phyloP scores from a whole-genome alignment of 2,113 vertebrate species.

The Uropsilus gracilis region DNA sequence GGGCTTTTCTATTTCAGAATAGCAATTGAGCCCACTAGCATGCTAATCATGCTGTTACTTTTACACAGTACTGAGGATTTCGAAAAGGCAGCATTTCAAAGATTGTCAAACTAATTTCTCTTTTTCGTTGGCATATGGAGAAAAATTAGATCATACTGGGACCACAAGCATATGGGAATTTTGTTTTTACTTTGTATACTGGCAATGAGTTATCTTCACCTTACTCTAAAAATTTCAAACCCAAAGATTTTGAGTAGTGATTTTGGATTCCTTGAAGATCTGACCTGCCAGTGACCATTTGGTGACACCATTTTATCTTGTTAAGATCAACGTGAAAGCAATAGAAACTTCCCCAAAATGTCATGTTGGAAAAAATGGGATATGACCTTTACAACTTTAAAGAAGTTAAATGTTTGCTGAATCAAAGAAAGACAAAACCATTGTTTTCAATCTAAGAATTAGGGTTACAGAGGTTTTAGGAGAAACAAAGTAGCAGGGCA shows the following conservation, averaged over 20 bases:
- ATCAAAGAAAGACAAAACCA: neutral
- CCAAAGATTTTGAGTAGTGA: neutral
- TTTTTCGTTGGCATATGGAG: constrained; percentile 30
- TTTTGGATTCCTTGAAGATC: constrained; percentile 5
- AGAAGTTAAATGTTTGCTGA: neutral
- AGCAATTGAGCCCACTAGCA: neutral
- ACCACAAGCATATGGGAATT: constrained; percentile 20
- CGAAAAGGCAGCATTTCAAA: constrained; percentile 50
- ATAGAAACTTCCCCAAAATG: neutral
- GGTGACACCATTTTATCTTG: neutral
- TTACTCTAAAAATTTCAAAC: constrained; percentile 37
- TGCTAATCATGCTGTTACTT: constrained; percentile 58
- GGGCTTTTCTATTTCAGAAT: constrained; percentile 44
- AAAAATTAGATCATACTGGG: constrained; percentile 48
- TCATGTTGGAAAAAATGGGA: neutral
- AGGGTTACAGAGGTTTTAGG: constrained; percentile 17
- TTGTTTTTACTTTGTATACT: constrained; percentile 53
- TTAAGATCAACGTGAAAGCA: constrained; percentile 12
- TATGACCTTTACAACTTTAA: constrained; percentile 30
- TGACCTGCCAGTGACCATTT: neutral
- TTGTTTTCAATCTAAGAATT: constrained; percentile 17
- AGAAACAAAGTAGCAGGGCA: neutral
- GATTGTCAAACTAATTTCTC: constrained; percentile 59
- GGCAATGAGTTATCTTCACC: constrained; percentile 20
- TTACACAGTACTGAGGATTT: constrained; percentile 50